Base-by-base conservation (phyloP, 2,888 invertebrate species). In the Drosophila parthenogenetica region DNA sequence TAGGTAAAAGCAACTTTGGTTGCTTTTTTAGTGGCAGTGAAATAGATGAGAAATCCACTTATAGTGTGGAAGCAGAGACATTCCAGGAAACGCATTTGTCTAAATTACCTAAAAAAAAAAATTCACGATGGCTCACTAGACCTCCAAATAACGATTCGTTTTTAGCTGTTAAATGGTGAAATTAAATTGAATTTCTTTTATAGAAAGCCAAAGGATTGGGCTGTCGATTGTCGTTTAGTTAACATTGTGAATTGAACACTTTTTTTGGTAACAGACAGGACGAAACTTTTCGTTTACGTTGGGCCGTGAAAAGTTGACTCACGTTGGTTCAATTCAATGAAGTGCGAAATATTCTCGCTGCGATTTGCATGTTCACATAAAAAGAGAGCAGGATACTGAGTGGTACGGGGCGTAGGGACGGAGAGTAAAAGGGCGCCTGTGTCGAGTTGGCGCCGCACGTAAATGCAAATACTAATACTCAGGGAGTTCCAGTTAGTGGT, bases 311-410 rank as follows among this genome's bases (percentile, higher is more conserved):
- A 66, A 39, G 40, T 57, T 53, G 43, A 29, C 55, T 37, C 46
- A 59, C 40, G 42, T 57, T 66, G 76, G 45, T 59, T 63, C 76
- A 49, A 77, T 69, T 66, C 78, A 73, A 48, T 83, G 89, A 86
- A 88, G 83, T 83, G 83, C 74, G 87, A 83, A 83, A 86, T 88
- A 87, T 83, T 83, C 87, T 77, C 89, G 68, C 81, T 61, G 74
- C 78, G 82, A 86, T 83, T 88, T 82, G 88, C 86, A 82, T 82
- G 64, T 64, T 59, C 65, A 65, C 69, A 71, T 67, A 74, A 81
- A 77, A 51, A 25, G 14, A 16, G 17, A 10, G 25, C 17, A 39
- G 19, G 7, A 14, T 25, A 59, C 22, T 17, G 54, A 11, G 39
- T 19, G 43, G 32, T 4, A 17, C 19, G 16, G 22, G 8, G 16